Conservation (phyloP, 1,140 invertebrate species). For the Procambarus clarkii region DNA sequence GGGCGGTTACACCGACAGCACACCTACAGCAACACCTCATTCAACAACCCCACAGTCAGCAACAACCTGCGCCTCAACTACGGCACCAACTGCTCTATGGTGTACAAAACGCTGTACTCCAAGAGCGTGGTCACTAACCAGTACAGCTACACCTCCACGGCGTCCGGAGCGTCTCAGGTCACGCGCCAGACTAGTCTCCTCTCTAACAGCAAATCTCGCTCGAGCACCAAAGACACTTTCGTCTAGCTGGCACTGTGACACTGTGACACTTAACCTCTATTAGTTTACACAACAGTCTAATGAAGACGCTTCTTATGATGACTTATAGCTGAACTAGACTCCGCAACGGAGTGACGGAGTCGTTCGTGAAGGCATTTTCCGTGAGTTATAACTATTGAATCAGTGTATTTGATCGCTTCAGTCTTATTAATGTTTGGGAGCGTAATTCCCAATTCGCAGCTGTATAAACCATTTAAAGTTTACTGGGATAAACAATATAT, state of each 20-base stretch:
- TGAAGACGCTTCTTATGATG: not conserved
- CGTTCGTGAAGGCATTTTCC: not conserved
- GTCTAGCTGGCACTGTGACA: not conserved
- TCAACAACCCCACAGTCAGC: slow-evolving; percentile 45
- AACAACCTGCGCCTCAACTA: slow-evolving; percentile 54
- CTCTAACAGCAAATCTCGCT: not conserved
- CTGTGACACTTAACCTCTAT: not conserved
- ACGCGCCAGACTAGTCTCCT: slow-evolving; percentile 33
- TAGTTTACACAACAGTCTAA: not conserved
- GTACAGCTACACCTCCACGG: slow-evolving; percentile 48
- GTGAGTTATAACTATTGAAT: not conserved
- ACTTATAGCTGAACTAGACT: not conserved
- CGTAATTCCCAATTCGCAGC: not conserved
- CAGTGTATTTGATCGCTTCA: not conserved
- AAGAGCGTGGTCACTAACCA: slow-evolving; percentile 31
- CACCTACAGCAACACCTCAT: slow-evolving; percentile 53
- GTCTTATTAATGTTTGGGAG: not conserved
- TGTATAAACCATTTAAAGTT: too few relatives aligned
- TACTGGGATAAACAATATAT: too few relatives aligned
- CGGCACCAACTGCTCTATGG: slow-evolving; percentile 57
- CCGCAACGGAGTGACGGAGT: too few relatives aligned
- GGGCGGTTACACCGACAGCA: slow-evolving; percentile 12
- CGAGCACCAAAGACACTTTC: slow-evolving; percentile 15
- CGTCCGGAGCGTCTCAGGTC: slow-evolving; percentile 39
- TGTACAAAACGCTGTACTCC: slow-evolving; percentile 55